Percentiles rank a stretch among this genome's conserved stretches.
Conservation (phyloP, 30 jellyfish, hydroid and myxozoan genomes). For the Hydra vulgaris region DNA sequence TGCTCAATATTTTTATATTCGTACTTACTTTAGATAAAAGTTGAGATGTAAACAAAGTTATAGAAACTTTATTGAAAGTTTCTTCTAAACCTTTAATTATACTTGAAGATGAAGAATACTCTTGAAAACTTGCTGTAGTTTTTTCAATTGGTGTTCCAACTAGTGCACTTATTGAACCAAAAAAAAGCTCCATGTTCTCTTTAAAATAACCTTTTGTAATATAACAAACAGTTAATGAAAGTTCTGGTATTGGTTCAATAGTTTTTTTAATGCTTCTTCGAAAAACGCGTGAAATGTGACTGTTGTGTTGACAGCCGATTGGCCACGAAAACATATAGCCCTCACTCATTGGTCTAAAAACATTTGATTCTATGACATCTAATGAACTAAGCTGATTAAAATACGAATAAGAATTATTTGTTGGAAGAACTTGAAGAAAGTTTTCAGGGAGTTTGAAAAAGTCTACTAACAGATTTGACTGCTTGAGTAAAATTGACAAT, state of each 20-base stretch:
- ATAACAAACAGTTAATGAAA: slow-evolving; percentile 31
- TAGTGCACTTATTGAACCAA: slow-evolving; percentile 78
- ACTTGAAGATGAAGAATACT: not conserved
- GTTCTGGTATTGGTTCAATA: not conserved
- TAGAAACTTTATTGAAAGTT: too few species aligned
- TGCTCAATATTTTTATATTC: too few species aligned
- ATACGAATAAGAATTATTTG: not conserved
- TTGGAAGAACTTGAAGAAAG: not conserved
- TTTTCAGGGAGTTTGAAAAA: not conserved
- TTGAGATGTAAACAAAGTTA: not conserved
- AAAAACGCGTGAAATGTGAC: not conserved
- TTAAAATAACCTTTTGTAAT: slow-evolving; percentile 44
- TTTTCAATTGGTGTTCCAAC: slow-evolving; percentile 74
- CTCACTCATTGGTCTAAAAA: not conserved
- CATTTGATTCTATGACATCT: not conserved
- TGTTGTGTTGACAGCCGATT: slow-evolving; percentile 28
- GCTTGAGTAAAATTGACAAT: not conserved
- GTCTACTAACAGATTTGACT: not conserved
- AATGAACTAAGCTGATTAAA: not conserved
- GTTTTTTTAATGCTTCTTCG: slow-evolving; percentile 39
- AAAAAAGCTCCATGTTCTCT: slow-evolving; percentile 12
- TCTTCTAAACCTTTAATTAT: too few species aligned
- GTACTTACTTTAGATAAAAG: too few species aligned
- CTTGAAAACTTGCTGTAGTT: not conserved
- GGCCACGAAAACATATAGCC: slow-evolving; percentile 69